phyloP scores from a whole-genome alignment of 1,140 invertebrate species.

The Lordiphosa mommai region DNA sequence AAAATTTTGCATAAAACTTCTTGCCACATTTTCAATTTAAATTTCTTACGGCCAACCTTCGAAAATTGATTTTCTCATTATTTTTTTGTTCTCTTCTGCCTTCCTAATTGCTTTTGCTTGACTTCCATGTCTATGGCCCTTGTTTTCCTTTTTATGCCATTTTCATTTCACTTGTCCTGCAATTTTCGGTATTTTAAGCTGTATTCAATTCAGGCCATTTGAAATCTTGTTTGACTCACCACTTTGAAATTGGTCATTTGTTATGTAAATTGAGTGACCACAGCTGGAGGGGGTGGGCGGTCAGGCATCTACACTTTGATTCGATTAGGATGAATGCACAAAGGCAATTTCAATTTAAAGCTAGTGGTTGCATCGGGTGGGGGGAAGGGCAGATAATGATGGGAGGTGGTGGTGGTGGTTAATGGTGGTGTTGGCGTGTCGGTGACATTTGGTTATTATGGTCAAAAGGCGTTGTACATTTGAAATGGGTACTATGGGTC shows the following conservation, averaged over 20 bases:
- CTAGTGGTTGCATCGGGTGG: neutral
- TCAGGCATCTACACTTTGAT: constrained; percentile 27
- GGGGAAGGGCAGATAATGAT: constrained; percentile 1
- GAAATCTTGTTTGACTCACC: neutral
- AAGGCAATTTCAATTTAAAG: constrained; percentile 35
- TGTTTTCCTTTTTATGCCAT: constrained; percentile 5
- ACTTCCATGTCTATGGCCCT: no score
- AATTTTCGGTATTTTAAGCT: constrained; percentile 50
- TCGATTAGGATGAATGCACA: constrained; percentile 51
- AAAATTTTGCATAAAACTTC: no score
- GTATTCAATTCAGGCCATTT: constrained; percentile 41
- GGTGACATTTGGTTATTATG: no score
- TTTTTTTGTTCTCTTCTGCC: no score
- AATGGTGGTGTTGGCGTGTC: constrained; percentile 1
- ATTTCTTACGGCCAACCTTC: no score
- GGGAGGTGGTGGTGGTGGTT: constrained; percentile 11
- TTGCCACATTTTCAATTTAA: no score
- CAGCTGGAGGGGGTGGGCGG: constrained; percentile 6
- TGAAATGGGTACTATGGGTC: no score
- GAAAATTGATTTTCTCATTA: no score
- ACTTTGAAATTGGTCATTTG: constrained; percentile 18
- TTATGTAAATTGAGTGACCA: constrained; percentile 44
- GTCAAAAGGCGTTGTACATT: no score
- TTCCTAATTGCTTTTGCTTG: no score
- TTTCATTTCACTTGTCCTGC: constrained; percentile 28